A percentile compares a stretch with the other conserved stretches of the same genome.
Conservation (phyloP, 2,797 vertebrate genomes). For the Sparus aurata region DNA sequence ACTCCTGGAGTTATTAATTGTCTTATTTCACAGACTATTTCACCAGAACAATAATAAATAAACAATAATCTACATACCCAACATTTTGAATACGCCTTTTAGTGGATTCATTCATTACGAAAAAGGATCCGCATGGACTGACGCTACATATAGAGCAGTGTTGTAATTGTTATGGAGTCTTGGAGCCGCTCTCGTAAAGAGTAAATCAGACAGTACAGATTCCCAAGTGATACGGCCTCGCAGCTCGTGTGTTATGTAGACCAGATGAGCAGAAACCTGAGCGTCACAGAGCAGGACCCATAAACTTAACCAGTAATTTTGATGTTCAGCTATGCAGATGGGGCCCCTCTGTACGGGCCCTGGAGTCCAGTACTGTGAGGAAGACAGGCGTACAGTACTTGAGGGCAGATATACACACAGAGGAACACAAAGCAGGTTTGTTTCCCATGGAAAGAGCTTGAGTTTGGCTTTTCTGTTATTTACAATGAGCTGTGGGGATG, state of each 20-base stretch:
- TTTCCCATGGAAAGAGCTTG: constrained; percentile 61
- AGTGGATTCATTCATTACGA: constrained; percentile 2
- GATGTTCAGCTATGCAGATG: constrained; percentile 48
- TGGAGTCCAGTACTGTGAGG: constrained; percentile 38
- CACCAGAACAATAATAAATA: background rate
- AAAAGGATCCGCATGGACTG: background rate
- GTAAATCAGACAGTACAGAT: constrained; percentile 61
- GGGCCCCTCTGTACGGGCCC: constrained; percentile 32
- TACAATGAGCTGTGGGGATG: constrained; percentile 63
- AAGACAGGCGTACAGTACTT: constrained; percentile 22
- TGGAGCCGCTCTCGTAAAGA: constrained; percentile 9
- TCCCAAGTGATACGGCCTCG: constrained; percentile 25
- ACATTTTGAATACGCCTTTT: background rate
- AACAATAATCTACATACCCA: background rate
- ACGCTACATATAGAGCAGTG: background rate
- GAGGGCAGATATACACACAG: constrained; percentile 24
- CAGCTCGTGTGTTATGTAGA: constrained; percentile 50
- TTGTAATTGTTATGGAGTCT: constrained; percentile 3
- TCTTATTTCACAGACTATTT: background rate
- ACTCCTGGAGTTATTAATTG: background rate
- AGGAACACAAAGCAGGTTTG: constrained; percentile 58
- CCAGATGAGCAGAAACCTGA: constrained; percentile 70
- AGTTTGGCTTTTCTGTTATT: constrained; percentile 62
- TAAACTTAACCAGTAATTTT: constrained; percentile 57
- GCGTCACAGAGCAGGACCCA: constrained; percentile 42